Conservation (phyloP, 2,888 invertebrate genomes). For the Augochlorella aurata region DNA sequence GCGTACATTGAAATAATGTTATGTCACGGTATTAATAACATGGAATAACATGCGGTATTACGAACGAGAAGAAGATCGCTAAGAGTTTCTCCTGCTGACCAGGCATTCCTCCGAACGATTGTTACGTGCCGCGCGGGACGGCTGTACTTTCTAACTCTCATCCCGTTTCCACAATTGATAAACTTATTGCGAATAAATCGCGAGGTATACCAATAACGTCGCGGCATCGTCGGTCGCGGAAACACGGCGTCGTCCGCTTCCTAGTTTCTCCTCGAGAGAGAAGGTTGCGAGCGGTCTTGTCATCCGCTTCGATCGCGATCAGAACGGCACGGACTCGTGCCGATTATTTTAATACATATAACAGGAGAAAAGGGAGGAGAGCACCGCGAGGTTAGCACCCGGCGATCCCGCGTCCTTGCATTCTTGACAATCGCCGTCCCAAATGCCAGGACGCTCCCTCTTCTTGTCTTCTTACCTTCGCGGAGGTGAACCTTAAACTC, state of each 20-base stretch:
- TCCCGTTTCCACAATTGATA: constrained; percentile 39
- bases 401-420: constrained; percentile 69
- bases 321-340: constrained; percentile 17
- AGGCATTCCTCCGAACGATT: not conserved
- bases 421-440: constrained; percentile 67
- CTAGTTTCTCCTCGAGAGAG: constrained; percentile 59
- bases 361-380: constrained; percentile 30
- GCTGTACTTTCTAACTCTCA: constrained; percentile 21
- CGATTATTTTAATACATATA: constrained; percentile 43
- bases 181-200: constrained; percentile 57
- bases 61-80: not conserved
- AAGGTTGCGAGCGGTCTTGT: constrained; percentile 11
- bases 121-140: not conserved
- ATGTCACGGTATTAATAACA: constrained; percentile 7
- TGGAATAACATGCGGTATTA: not conserved
- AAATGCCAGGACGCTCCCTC: constrained; percentile 74
- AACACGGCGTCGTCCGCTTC: constrained; percentile 50
- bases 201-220: constrained; percentile 27
- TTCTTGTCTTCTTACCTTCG: constrained; percentile 57
- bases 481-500: constrained; percentile 49
- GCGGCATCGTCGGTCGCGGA: constrained; percentile 20
- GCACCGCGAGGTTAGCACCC: constrained; percentile 31
- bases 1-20: not conserved
- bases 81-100: constrained; percentile 14
- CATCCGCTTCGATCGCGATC: constrained; percentile 5